Evolutionary conservation across 2,888 invertebrate species (phyloP).

Genomic region (Mermis nigrescens): DNA sequence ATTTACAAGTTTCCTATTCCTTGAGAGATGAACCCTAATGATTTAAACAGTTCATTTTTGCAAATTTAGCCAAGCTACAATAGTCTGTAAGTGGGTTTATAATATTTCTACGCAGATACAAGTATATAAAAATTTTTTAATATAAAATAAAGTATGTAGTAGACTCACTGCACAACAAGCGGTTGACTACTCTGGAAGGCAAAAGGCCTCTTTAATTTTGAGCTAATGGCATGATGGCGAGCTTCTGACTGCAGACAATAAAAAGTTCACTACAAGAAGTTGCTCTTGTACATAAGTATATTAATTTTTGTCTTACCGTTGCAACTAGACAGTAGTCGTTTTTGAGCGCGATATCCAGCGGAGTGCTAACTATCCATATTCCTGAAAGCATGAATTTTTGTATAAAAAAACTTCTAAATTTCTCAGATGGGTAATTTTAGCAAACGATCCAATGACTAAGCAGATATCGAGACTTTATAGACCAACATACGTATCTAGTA

Average conservation of each 20-base stretch:
- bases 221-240: conserved; percentile 79
- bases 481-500: too few species aligned
- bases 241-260: conserved; percentile 51
- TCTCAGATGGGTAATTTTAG: background rate
- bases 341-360: conserved; percentile 53
- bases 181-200: conserved; percentile 58
- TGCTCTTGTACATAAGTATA: background rate
- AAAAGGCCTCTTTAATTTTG: conserved; percentile 56
- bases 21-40: too few species aligned
- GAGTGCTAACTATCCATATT: conserved; percentile 51
- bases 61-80: too few species aligned
- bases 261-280: background rate
- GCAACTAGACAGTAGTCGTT: conserved; percentile 70
- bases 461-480: too few species aligned
- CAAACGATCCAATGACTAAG: too few species aligned
- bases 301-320: conserved; percentile 37
- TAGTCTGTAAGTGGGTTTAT: too few species aligned
- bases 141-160: background rate
- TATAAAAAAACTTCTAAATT: too few species aligned
- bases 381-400: conserved; percentile 39
- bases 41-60: too few species aligned
- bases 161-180: conserved; percentile 64
- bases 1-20: too few species aligned
- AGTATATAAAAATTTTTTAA: conserved; percentile 1
- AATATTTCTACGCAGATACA: too few species aligned